Conservation (phyloP, 2,113 vertebrate species). For the Mobula birostris region DNA sequence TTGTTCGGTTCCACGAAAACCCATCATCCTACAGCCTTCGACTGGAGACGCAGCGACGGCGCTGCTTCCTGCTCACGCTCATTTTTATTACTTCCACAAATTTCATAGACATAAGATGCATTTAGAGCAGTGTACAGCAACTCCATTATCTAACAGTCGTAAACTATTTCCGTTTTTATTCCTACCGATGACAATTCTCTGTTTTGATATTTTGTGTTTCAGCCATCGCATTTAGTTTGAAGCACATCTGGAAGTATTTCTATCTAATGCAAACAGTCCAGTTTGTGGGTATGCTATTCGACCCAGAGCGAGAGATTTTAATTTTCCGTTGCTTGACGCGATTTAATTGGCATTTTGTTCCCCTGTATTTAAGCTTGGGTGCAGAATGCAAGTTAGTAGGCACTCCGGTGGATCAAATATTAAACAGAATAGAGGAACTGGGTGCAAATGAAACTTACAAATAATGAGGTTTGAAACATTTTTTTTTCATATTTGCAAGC, state of each 20-base stretch:
- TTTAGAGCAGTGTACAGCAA: not conserved
- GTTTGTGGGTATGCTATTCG: no score
- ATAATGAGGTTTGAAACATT: not conserved
- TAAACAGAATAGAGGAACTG: not conserved
- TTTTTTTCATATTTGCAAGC: not conserved
- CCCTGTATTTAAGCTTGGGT: not conserved
- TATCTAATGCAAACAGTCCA: not conserved
- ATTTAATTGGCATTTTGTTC: not conserved
- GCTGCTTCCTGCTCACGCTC: not conserved
- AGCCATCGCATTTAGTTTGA: not conserved
- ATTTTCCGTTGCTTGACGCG: not conserved
- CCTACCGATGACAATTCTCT: not conserved
- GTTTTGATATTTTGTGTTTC: no score
- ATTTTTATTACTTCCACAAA: not conserved
- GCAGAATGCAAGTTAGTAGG: not conserved
- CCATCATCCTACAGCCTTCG: not conserved
- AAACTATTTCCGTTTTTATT: not conserved
- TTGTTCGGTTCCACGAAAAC: not conserved
- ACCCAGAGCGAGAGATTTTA: not conserved
- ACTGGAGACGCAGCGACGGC: not conserved
- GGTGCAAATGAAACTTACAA: not conserved
- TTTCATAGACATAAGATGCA: not conserved
- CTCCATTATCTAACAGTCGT: not conserved
- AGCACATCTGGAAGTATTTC: not conserved
- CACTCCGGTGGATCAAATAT: not conserved